Evolutionary conservation across 2,888 invertebrate genomes (phyloP).

Genomic region (Leucania comma): DNA sequence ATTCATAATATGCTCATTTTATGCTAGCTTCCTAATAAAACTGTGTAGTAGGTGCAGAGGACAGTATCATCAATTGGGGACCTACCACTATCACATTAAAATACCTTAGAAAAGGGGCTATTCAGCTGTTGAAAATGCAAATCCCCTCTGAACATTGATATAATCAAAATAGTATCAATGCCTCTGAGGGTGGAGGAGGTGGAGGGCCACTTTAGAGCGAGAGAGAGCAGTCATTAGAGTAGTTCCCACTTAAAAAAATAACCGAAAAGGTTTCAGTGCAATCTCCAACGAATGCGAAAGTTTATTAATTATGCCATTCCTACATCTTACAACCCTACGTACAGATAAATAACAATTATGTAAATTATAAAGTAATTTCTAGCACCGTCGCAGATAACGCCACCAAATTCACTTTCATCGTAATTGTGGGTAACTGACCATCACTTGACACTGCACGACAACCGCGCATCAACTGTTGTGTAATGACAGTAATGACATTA

Average conservation of each 20-base stretch:
- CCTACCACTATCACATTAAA: too few species aligned
- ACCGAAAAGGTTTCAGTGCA: neutral
- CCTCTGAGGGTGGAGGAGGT: too few species aligned
- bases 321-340: constrained; percentile 1
- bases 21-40: too few species aligned
- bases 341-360: constrained; percentile 3
- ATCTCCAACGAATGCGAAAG: neutral
- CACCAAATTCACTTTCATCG: constrained; percentile 57
- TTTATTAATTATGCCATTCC: neutral
- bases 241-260: neutral
- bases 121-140: too few species aligned
- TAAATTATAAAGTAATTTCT: constrained; percentile 37
- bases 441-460: constrained; percentile 28
- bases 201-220: too few species aligned
- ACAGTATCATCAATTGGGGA: too few species aligned
- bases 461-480: constrained; percentile 13
- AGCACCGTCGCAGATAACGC: constrained; percentile 15
- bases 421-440: constrained; percentile 45
- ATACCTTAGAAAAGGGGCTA: too few species aligned
- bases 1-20: too few species aligned
- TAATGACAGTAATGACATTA: constrained; percentile 1
- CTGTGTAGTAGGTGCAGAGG: too few species aligned
- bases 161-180: too few species aligned
- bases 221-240: too few species aligned
- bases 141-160: too few species aligned